phyloP scores from a whole-genome alignment of 2,888 invertebrate genomes.

The Lasioglossum lativentre region DNA sequence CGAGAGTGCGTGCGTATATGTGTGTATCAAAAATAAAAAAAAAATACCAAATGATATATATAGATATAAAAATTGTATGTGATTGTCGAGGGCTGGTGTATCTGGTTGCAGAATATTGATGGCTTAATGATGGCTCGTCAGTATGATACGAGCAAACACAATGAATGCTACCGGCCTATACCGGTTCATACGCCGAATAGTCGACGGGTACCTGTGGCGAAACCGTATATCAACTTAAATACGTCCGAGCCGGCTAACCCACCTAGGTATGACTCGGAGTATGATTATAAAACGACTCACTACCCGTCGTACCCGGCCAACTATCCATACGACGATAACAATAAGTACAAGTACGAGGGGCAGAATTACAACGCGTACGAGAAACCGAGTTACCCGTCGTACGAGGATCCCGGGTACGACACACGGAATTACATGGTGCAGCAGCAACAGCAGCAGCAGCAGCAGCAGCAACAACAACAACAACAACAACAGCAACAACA shows the following conservation, averaged over 20 bases:
- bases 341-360: slow-evolving; percentile 79
- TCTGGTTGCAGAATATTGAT: slow-evolving; percentile 85
- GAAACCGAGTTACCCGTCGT: slow-evolving; percentile 72
- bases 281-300: slow-evolving; percentile 83
- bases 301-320: slow-evolving; percentile 83
- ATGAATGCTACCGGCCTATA: slow-evolving; percentile 83
- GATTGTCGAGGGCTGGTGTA: slow-evolving; percentile 84
- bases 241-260: slow-evolving; percentile 73
- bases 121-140: slow-evolving; percentile 84
- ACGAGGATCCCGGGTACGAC: slow-evolving; percentile 77
- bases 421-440: slow-evolving; percentile 70
- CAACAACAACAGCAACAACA: slow-evolving; percentile 57
- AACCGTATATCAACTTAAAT: slow-evolving; percentile 80
- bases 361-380: slow-evolving; percentile 73
- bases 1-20: slow-evolving; percentile 64
- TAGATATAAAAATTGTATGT: slow-evolving; percentile 73
- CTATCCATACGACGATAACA: slow-evolving; percentile 83
- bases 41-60: slow-evolving; percentile 21
- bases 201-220: slow-evolving; percentile 80
- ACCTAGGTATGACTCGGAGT: slow-evolving; percentile 79
- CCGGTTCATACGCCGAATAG: slow-evolving; percentile 82
- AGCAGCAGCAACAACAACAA: slow-evolving; percentile 31
- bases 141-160: slow-evolving; percentile 83
- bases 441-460: slow-evolving; percentile 59
- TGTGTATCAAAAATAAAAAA: slow-evolving; percentile 50